phyloP scores from a whole-genome alignment of 2,797 vertebrate genomes.

The Leontocebus nigricollis region DNA sequence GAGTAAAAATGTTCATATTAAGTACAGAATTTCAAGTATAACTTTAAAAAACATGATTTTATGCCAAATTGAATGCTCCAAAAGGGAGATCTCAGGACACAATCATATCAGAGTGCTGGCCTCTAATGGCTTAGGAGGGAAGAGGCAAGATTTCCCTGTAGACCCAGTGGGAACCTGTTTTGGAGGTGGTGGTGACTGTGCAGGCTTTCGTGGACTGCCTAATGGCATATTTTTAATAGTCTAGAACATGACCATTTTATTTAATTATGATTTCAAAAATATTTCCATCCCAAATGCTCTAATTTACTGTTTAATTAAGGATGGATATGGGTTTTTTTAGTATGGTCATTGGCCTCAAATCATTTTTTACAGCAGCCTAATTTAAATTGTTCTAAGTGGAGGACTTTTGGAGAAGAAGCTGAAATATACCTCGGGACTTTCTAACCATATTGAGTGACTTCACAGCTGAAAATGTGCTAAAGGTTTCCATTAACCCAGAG shows the following conservation, averaged over 20 bases:
- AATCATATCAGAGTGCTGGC: background rate
- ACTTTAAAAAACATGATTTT: background rate
- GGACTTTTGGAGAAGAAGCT: background rate
- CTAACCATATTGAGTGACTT: background rate
- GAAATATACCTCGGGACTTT: background rate
- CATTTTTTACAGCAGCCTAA: background rate
- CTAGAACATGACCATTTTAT: background rate
- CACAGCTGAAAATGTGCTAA: background rate
- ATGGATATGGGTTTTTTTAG: background rate
- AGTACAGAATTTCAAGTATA: background rate
- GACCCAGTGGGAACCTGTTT: background rate
- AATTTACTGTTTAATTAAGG: background rate
- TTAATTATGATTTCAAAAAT: background rate
- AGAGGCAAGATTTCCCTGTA: background rate
- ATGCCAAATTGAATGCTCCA: background rate
- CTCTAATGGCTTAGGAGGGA: background rate
- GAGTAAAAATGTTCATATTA: background rate
- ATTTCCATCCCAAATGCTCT: background rate
- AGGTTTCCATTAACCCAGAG: too few relatives aligned
- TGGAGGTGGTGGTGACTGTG: too few relatives aligned
- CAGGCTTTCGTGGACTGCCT: background rate
- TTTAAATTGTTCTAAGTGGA: background rate
- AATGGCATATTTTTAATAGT: background rate
- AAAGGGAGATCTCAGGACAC: background rate
- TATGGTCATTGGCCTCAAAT: background rate